These are phyloP conservation scores for Gobionotothen gibberifrons DNA, from an alignment of 2,797 vertebrate genomes.

Conservation along the genomic window DNA sequence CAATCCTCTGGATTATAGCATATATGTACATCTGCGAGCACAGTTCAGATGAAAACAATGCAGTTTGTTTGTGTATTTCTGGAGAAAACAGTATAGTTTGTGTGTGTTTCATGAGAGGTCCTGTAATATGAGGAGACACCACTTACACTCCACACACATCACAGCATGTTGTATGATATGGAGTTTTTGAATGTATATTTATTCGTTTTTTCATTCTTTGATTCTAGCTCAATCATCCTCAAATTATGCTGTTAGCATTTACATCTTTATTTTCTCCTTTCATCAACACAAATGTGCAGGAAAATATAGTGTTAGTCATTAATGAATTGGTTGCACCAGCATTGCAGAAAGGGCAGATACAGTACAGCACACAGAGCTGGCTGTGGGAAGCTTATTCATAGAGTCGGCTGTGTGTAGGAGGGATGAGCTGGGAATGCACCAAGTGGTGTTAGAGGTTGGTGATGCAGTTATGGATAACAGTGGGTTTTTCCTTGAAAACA, in stretches of 20 bases:
- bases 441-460: slow-evolving; percentile 56
- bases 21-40: not conserved
- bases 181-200: not conserved
- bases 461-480: slow-evolving; percentile 56
- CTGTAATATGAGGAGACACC: not conserved
- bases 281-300: slow-evolving; percentile 8
- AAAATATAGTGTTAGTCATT: slow-evolving; percentile 22
- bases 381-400: slow-evolving; percentile 65
- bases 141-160: not conserved
- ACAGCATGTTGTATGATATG: not conserved
- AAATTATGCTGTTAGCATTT: not conserved
- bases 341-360: slow-evolving; percentile 43
- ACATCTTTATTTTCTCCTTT: not conserved
- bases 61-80: not conserved
- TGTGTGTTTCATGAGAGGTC: not conserved
- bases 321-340: slow-evolving; percentile 40
- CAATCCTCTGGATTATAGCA: not conserved
- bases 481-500: slow-evolving; percentile 61
- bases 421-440: slow-evolving; percentile 63
- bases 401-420: slow-evolving; percentile 66
- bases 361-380: slow-evolving; percentile 55
- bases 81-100: not conserved
- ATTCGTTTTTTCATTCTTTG: not conserved
- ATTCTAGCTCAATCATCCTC: not conserved
- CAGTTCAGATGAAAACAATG: not conserved